Percentiles rank a stretch among this genome's conserved stretches.
Conservation (phyloP, 2,888 invertebrate genomes). For the Hartigia nigra region DNA sequence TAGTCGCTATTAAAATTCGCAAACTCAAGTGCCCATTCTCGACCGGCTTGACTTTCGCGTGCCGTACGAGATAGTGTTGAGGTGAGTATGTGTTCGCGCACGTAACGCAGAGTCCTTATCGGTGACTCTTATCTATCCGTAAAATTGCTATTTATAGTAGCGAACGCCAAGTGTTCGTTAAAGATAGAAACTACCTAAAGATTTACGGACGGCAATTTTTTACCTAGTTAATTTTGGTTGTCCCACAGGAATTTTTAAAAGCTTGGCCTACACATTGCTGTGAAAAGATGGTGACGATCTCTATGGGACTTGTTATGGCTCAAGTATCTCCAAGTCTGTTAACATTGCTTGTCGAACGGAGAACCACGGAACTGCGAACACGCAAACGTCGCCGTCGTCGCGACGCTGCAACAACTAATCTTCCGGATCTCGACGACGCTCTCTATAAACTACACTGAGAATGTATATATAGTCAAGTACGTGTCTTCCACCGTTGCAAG, state of each 20-base stretch:
- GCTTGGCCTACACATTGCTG: background rate
- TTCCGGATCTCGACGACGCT: background rate
- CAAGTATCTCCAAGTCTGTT: background rate
- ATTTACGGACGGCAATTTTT: background rate
- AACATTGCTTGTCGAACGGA: background rate
- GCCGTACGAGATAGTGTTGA: background rate
- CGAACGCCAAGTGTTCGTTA: background rate
- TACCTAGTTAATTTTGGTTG: background rate
- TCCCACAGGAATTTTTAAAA: background rate
- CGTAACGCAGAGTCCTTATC: background rate
- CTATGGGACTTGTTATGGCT: background rate
- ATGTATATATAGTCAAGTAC: background rate
- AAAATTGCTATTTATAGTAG: slow-evolving; percentile 5
- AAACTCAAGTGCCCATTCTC: background rate
- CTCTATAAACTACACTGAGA: background rate
- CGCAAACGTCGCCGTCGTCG: background rate
- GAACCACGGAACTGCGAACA: background rate
- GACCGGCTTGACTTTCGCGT: background rate
- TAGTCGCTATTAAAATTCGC: background rate
- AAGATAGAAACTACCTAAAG: background rate
- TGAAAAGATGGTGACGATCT: background rate
- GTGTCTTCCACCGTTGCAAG: slow-evolving; percentile 15
- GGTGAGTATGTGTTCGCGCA: background rate
- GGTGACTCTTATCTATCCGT: background rate
- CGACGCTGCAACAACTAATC: background rate